Evolutionary conservation across 2,888 invertebrate species (phyloP).

Genomic region (Uropetala carovei): DNA sequence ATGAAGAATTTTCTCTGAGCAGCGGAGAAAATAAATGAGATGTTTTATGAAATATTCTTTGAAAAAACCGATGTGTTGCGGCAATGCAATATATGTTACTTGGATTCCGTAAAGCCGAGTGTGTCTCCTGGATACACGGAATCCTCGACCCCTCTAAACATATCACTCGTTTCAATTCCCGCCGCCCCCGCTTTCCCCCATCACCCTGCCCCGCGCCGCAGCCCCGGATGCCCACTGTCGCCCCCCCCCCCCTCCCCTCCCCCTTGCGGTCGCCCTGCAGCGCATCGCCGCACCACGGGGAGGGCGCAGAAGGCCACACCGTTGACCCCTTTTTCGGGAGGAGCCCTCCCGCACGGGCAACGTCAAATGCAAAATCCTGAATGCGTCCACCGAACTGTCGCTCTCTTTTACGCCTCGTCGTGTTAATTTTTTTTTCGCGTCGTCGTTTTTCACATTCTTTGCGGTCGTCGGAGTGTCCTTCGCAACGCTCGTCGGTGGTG

Average conservation of each 20-base stretch:
- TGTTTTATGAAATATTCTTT: too few relatives aligned
- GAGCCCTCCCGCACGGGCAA: neutral
- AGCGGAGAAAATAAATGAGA: too few relatives aligned
- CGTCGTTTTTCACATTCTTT: neutral
- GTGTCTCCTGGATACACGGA: too few relatives aligned
- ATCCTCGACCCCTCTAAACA: neutral
- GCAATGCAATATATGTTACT: too few relatives aligned
- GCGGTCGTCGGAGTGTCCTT: neutral
- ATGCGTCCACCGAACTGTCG: neutral
- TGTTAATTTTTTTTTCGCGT: neutral
- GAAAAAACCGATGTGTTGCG: too few relatives aligned
- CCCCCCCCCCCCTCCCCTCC: neutral
- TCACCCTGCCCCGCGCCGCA: neutral
- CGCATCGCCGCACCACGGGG: constrained; percentile 16
- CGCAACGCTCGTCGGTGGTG: constrained; percentile 19
- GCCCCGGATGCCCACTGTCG: neutral
- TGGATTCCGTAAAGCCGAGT: too few relatives aligned
- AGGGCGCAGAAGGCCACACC: constrained; percentile 17
- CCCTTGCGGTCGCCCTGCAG: neutral
- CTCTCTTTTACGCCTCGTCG: constrained; percentile 5
- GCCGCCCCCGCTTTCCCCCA: neutral
- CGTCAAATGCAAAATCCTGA: constrained; percentile 62
- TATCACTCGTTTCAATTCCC: neutral
- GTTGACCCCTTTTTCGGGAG: constrained; percentile 36
- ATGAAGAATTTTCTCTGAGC: too few relatives aligned